Conservation (phyloP, 2,888 invertebrate genomes). For the Clepsis dumicolana region DNA sequence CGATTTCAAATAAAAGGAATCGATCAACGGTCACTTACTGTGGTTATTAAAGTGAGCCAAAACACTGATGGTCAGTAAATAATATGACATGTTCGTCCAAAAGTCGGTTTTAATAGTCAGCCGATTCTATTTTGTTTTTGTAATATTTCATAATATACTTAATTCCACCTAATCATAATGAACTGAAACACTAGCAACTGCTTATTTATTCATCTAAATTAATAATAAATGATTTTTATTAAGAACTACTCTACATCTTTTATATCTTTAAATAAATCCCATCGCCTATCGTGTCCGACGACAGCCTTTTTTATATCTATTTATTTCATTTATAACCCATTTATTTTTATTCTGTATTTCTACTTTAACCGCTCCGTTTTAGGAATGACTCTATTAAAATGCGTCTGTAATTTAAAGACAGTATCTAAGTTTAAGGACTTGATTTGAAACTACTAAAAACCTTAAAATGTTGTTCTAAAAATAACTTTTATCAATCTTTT, state of each 20-base stretch:
- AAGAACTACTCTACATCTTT: conserved; percentile 47
- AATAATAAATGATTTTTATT: background rate
- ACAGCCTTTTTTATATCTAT: conserved; percentile 70
- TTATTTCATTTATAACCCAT: conserved; percentile 71
- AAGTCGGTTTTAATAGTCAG: too few species aligned
- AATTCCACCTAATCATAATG: background rate
- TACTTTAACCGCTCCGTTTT: conserved; percentile 45
- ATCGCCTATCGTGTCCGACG: conserved; percentile 57
- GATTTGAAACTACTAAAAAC: background rate
- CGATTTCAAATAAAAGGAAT: too few species aligned
- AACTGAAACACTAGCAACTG: too few species aligned
- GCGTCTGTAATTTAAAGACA: conserved; percentile 60
- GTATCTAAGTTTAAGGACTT: conserved; percentile 31
- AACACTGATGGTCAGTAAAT: too few species aligned
- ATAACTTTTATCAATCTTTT: background rate
- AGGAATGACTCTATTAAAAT: conserved; percentile 79
- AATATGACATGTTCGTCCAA: too few species aligned
- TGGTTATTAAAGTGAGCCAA: too few species aligned
- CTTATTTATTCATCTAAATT: too few species aligned
- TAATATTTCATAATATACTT: too few species aligned
- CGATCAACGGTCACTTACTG: too few species aligned
- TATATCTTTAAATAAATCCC: conserved; percentile 47
- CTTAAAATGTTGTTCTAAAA: background rate
- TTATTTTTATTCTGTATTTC: conserved; percentile 64
- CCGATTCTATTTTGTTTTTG: too few species aligned